Base-by-base conservation (phyloP, 2,888 invertebrate genomes). In the Zaprionus bogoriensis region DNA sequence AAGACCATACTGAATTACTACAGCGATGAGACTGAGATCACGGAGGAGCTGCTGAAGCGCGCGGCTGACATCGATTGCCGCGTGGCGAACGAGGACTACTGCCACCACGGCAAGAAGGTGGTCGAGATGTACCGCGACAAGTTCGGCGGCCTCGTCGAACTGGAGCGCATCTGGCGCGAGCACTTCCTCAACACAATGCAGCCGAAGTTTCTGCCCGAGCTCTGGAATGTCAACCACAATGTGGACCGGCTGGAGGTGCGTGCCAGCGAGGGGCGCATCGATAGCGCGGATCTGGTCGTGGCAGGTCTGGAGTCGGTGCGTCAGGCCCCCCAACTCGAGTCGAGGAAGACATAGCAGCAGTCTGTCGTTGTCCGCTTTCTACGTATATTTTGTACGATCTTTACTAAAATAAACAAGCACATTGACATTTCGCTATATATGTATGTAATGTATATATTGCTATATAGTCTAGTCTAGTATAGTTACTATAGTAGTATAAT, bases 151-250 rank as follows among this genome's bases (percentile, higher is more conserved):
- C 90, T 97, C 12, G 90, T 94, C 2, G 92, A 92, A 42, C 92
- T 97, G 50, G 96, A 97, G 87, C 92, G 92, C 77, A 77, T 93
- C 61, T 97, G 96, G 96, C 91, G 96, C 7, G 92, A 94, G 74
- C 95, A 96, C 89, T 97, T 97, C 89, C 84, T 97, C 2, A 87
- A 91, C 0, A 92, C 92, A 1, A 96, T 96, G 96, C 89, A 93
- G 48, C 96, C 96, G 0, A 90, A 92, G 66, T 93, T 92, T 90
- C 91, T 97, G 89, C 96, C 96, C 0, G 90, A 92, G 1, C 90
- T 95, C 48, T 97, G 97, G 97, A 96, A 96, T 22, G 91, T 95
- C 19, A 93, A 93, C 75, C 95, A 95, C 89, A 94, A 94, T 87
- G 93, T 93, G 74, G 92, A 95, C 84, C 93, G 93, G 60, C 89